A percentile compares a stretch with the other conserved stretches of the same genome.
These are phyloP conservation scores for Taeniopygia guttata DNA, from an alignment of 2,797 vertebrate genomes.

Conservation along the genomic window DNA sequence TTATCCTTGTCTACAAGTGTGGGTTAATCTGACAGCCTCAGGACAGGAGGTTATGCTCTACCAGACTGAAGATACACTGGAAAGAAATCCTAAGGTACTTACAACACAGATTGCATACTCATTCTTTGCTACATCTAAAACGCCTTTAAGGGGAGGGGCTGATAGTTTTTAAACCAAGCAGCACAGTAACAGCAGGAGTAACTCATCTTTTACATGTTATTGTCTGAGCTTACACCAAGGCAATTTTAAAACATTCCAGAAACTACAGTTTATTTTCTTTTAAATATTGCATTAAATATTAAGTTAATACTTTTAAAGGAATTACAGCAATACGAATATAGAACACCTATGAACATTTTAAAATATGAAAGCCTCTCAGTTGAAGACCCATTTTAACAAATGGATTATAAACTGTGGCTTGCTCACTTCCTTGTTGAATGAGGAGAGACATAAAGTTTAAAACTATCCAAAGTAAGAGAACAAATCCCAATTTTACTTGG, in stretches of 20 bases:
- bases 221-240: neutral
- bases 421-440: neutral
- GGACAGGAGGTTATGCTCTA: slow-evolving; percentile 74
- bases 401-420: neutral
- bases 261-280: neutral
- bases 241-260: neutral
- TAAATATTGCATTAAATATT: neutral
- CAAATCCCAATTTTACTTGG: neutral
- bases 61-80: slow-evolving; percentile 70
- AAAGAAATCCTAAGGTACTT: slow-evolving; percentile 73
- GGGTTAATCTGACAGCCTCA: slow-evolving; percentile 71
- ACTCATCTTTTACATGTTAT: neutral
- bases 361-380: rapidly evolving
- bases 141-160: neutral
- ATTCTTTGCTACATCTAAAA: neutral
- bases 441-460: neutral
- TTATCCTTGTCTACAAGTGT: slow-evolving; percentile 74
- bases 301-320: neutral
- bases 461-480: neutral
- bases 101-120: neutral
- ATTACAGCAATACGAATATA: neutral
- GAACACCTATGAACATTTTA: neutral
- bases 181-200: neutral
- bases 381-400: neutral
- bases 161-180: neutral